Conservation (phyloP, 1,140 invertebrate genomes). For the Theocolax elegans region DNA sequence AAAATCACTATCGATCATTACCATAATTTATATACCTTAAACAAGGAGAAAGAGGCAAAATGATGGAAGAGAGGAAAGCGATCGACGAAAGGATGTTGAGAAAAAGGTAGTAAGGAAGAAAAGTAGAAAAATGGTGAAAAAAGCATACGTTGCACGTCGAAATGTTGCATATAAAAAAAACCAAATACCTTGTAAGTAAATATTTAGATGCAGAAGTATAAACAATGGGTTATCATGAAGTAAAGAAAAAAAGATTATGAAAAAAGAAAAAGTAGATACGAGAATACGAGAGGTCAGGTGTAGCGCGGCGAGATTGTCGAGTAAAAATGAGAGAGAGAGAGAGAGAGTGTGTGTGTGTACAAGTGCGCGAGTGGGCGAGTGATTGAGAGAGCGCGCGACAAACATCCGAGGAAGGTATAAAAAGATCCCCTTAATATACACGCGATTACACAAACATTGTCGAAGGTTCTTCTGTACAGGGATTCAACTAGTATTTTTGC, state of each 20-base stretch:
- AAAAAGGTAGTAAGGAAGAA: neutral
- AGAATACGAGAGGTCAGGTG: neutral
- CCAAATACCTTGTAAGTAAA: conserved; percentile 66
- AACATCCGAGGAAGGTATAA: no score
- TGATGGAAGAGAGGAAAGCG: conserved; percentile 14
- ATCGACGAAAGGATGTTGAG: no score
- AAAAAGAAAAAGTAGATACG: neutral
- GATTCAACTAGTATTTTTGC: conserved; percentile 67
- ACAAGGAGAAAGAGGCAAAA: conserved; percentile 6
- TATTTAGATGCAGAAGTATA: conserved; percentile 49
- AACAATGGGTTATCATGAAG: conserved; percentile 24
- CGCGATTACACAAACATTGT: conserved; percentile 42
- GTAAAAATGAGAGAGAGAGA: conserved; percentile 17
- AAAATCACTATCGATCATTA: conserved; percentile 66
- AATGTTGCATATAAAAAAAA: conserved; percentile 58
- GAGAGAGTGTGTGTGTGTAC: no score
- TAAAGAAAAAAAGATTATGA: conserved; percentile 28
- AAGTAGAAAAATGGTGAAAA: conserved; percentile 28
- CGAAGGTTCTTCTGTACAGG: conserved; percentile 62
- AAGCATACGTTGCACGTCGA: conserved; percentile 53
- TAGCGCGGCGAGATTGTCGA: neutral
- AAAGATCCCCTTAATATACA: conserved; percentile 31
- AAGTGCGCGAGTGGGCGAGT: no score
- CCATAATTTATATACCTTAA: conserved; percentile 68
- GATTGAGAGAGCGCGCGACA: no score